Base-by-base conservation (phyloP, 2,113 vertebrate species). In the Atrichornis clamosus region DNA sequence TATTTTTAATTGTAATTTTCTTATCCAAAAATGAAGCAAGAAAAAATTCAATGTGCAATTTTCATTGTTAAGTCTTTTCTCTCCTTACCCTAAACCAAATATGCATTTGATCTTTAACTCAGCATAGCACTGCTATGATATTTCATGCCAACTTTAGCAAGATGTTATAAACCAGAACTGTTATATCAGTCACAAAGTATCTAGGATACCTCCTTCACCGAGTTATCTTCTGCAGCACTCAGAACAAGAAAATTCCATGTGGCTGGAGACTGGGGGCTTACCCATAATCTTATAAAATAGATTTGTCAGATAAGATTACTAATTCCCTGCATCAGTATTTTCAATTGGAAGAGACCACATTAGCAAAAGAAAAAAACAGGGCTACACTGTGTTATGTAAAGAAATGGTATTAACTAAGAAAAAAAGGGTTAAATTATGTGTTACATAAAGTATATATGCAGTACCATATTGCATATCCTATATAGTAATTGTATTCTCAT, bases 91-190 rank as follows among this genome's bases (percentile, higher is more conserved):
- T 85, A 64, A 89, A 37, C 19, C 22, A 78, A 53, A n/a, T 5
- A 75, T 21, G 39, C 28, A 90, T 79, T 75, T 95, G 76, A 94
- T 91, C 68, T 95, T 91, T 50, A 82, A 50, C 35, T 89, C 37
- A 24, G 35, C 86, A 82, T 86, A 89, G 44, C 58, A 95, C 44
- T 35, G 39, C 84, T 87, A 44, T 84, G 82, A 70, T 91, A 93
- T 85, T 90, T 93, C n/a, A n/a, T 30, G 69, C 63, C 89, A 95
- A 74, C 65, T 96, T 95, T 72, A 94, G 81, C 42, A 92, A 92
- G 81, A 47, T 73, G 65, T 62, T 87, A 90, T 87, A 97, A 97
- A 97, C 95, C 93, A 86, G 73, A 79, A 35, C 39, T 59, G 62
- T 68, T 84, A 77, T 39, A 76, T 70, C 58, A 85, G 59, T 79